Base-by-base conservation (phyloP, 2,113 vertebrate species). In the Choloepus hoffmanni region DNA sequence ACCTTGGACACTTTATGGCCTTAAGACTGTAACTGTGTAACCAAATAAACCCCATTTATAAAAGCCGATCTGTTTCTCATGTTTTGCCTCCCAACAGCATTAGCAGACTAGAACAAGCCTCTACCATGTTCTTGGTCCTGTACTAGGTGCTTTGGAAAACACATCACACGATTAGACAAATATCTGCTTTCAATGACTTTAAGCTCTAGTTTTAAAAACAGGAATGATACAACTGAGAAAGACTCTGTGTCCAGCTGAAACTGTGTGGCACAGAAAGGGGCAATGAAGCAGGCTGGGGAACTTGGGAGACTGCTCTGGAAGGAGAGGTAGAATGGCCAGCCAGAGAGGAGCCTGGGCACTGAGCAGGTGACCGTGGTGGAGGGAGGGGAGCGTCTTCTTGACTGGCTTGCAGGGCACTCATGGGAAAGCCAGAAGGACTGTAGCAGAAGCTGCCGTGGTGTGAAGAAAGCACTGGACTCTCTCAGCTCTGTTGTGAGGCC, bases 141-240 rank as follows among this genome's bases (percentile, higher is more conserved):
- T 50, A 18, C 30, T n/a, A 63, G 72, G 9, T 53, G 23, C 55
- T 85, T 92, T 55, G 62, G 43, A 36, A 81, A 93, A 88, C 5
- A 50, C 13, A 40, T 73, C 67, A 67, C 30, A 2, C 36, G 21
- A 94, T 86, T 48, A 50, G 60, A 43, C 40, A 84, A 79, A 13
- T 43, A 92, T 33, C 48, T 58, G 9, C 74, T 78, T 84, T 55
- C 23, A 23, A 45, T 33, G 24, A 81, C 33, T 53, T 89, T 60
- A 78, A 74, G 33, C 36, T 94, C 74, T 77, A n/a, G n/a, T 77
- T 96, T 94, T 88, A 90, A 40, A 92, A 86, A 60, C 26, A 85
- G 13, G 18, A 70, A 89, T 40, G 45, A 33, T 15, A 89, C 14
- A 36, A 7, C 33, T 73, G 67, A 79, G 19, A 77, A 50, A 45